Evolutionary conservation across 2,113 vertebrate species (phyloP).

Genomic region (Siniperca knerii): DNA sequence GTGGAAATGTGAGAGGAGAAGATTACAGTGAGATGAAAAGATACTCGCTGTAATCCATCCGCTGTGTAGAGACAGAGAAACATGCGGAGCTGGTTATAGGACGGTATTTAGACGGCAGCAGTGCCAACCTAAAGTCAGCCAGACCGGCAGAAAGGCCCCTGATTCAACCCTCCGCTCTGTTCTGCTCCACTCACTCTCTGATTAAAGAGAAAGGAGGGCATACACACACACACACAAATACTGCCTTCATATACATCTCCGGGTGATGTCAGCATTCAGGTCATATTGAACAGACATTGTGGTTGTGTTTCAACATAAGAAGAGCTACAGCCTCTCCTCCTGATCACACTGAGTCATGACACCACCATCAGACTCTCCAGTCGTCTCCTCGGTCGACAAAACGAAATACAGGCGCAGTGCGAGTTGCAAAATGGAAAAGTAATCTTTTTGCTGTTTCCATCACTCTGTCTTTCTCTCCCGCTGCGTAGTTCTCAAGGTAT

Average conservation of each 20-base stretch:
- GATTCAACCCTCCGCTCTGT: conserved; percentile 61
- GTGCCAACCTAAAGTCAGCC: conserved; percentile 57
- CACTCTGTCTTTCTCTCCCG: conserved; percentile 17
- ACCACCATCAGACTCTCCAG: conserved; percentile 29
- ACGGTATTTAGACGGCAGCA: conserved; percentile 48
- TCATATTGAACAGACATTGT: conserved; percentile 34
- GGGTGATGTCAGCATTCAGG: conserved; percentile 46
- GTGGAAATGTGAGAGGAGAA: conserved; percentile 67
- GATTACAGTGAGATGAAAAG: conserved; percentile 75
- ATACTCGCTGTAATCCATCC: conserved; percentile 63
- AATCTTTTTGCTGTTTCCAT: conserved; percentile 29
- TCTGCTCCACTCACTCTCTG: conserved; percentile 71
- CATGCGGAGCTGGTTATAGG: conserved; percentile 72
- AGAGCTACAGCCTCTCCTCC: conserved; percentile 34
- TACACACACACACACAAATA: conserved; percentile 26
- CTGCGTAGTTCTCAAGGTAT: conserved; percentile 14
- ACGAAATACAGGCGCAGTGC: conserved; percentile 46
- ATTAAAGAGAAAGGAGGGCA: conserved; percentile 75
- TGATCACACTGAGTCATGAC: conserved; percentile 58
- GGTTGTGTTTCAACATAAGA: conserved; percentile 45
- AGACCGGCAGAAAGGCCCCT: conserved; percentile 52
- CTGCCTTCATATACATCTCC: conserved; percentile 6
- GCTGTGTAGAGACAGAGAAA: conserved; percentile 54
- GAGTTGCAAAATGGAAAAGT: conserved; percentile 51
- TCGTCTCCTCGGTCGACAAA: conserved; percentile 17